phyloP scores from a whole-genome alignment of 2,888 invertebrate species.

The Stictocephala bisonia region DNA sequence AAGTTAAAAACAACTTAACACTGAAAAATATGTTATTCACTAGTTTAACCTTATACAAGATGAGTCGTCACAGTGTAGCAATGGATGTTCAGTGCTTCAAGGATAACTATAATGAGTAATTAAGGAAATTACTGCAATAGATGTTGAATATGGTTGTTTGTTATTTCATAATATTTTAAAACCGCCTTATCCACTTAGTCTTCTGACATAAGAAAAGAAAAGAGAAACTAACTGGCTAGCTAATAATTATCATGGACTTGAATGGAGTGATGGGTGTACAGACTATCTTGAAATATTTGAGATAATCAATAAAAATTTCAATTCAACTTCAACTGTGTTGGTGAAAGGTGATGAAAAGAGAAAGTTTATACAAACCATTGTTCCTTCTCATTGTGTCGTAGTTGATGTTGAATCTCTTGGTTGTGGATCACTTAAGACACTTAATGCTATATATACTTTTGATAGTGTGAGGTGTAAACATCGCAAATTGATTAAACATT shows the following conservation, averaged over 20 bases:
- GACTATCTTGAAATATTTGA: not conserved
- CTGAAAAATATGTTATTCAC: no score
- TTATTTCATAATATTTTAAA: not conserved
- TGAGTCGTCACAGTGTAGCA: not conserved
- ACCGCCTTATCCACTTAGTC: not conserved
- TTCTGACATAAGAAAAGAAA: not conserved
- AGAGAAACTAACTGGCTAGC: not conserved
- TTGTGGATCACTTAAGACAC: not conserved
- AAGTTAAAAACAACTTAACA: no score
- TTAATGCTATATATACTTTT: not conserved
- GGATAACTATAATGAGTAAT: not conserved
- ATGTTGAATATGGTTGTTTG: not conserved
- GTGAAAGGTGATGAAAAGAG: not conserved
- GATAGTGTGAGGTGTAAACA: not conserved
- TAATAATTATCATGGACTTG: not conserved
- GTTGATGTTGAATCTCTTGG: not conserved
- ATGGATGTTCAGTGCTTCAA: constrained; percentile 14
- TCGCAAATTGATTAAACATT: not conserved
- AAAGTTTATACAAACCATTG: not conserved
- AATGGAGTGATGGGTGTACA: not conserved
- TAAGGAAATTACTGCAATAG: not conserved
- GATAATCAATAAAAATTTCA: not conserved
- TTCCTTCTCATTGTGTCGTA: not conserved
- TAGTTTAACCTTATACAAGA: no score
- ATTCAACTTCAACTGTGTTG: not conserved